These are phyloP conservation scores for Disparrhopalites patrizii DNA, from an alignment of 2,888 invertebrate species.

Conservation along the genomic window DNA sequence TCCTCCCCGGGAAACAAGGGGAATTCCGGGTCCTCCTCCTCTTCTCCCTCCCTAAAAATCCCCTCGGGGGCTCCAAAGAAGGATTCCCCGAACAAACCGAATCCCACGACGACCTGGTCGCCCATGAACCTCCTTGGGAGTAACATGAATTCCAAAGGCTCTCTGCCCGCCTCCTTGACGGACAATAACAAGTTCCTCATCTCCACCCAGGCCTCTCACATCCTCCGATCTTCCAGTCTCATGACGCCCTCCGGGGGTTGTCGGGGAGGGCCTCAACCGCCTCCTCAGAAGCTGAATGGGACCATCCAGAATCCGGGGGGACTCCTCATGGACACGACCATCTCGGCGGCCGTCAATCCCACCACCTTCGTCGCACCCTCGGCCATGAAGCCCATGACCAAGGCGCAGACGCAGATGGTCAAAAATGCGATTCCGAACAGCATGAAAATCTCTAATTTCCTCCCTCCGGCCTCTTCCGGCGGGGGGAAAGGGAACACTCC, in stretches of 20 bases:
- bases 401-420: constrained; percentile 18
- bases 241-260: constrained; percentile 35
- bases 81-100: background rate
- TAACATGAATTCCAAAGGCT: constrained; percentile 9
- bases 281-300: constrained; percentile 16
- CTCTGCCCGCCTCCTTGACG: background rate
- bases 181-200: background rate
- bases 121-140: constrained; percentile 16
- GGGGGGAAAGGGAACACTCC: constrained; percentile 30
- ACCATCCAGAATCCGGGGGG: background rate
- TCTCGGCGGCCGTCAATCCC: background rate
- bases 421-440: constrained; percentile 45
- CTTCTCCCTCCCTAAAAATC: constrained; percentile 24
- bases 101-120: background rate
- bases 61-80: constrained; percentile 31
- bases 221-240: constrained; percentile 39
- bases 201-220: constrained; percentile 21
- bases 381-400: constrained; percentile 25
- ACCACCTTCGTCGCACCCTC: constrained; percentile 28
- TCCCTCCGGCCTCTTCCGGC: constrained; percentile 36
- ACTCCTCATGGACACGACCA: background rate
- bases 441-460: constrained; percentile 48
- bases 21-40: too few species aligned
- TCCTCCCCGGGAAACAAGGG: background rate
- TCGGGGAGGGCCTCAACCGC: constrained; percentile 16